phyloP scores from a whole-genome alignment of 2,888 invertebrate species.

The Stramonita haemastoma region DNA sequence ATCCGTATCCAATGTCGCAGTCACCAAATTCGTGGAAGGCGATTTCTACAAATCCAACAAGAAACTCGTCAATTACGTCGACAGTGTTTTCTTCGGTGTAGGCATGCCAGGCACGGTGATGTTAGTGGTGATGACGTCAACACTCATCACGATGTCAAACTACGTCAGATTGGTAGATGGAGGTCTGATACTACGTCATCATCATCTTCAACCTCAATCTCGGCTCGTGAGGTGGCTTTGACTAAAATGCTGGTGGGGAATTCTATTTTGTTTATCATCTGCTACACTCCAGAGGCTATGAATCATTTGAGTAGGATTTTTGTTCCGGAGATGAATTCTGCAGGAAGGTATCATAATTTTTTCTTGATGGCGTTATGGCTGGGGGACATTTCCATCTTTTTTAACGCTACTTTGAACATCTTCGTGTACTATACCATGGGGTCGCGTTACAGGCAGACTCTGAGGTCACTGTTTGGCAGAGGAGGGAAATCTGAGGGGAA shows the following conservation, averaged over 20 bases:
- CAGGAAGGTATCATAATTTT: not conserved
- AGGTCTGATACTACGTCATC: not conserved
- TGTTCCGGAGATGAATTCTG: not conserved
- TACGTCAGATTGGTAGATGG: not conserved
- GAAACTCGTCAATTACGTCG: not conserved
- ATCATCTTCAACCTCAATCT: not conserved
- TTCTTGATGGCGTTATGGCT: not conserved
- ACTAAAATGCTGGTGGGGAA: conserved; percentile 3
- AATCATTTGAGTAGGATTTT: not conserved
- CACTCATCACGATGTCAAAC: not conserved
- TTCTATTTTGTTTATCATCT: not conserved
- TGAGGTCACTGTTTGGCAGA: not conserved
- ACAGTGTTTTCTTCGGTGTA: not conserved
- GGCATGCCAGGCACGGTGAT: not conserved
- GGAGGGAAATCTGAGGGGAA: not conserved
- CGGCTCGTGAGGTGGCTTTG: not conserved
- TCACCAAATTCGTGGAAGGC: not conserved
- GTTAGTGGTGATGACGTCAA: not conserved
- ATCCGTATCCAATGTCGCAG: not conserved
- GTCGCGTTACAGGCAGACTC: not conserved
- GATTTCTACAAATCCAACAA: not conserved
- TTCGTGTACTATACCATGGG: not conserved
- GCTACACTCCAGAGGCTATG: not conserved
- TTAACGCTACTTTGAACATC: not conserved
- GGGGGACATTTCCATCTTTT: not conserved